phyloP scores from a whole-genome alignment of 2,888 invertebrate species.

The Synergus umbraculus region DNA sequence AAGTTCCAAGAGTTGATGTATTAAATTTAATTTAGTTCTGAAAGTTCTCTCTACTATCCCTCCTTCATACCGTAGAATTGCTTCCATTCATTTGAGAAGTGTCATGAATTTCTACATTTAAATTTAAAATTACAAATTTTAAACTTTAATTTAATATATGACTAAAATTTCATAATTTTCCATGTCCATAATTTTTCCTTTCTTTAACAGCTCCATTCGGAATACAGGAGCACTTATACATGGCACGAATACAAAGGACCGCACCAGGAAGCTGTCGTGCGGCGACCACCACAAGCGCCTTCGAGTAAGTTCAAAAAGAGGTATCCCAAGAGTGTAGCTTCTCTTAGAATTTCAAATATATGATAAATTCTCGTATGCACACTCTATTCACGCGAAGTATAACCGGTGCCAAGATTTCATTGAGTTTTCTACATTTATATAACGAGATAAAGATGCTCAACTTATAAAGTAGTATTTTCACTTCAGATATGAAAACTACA shows the following conservation, averaged over 20 bases:
- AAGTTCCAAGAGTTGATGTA: background rate
- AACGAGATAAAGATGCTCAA: background rate
- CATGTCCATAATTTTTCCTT: slow-evolving; percentile 42
- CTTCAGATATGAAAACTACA: background rate
- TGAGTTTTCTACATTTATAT: background rate
- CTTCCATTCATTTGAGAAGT: too few species aligned
- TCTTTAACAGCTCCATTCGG: slow-evolving; percentile 90
- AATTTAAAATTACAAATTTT: too few species aligned
- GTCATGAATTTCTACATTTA: too few species aligned
- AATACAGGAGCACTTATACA: slow-evolving; percentile 96
- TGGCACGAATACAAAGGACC: slow-evolving; percentile 94
- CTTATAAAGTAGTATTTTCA: background rate
- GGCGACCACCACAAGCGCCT: slow-evolving; percentile 82
- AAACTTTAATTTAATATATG: too few species aligned
- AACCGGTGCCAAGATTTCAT: background rate
- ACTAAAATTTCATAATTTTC: too few species aligned
- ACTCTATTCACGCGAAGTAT: slow-evolving; percentile 10
- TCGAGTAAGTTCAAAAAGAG: slow-evolving; percentile 71
- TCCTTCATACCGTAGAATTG: background rate
- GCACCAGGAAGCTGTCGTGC: slow-evolving; percentile 82
- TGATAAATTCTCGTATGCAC: slow-evolving; percentile 29
- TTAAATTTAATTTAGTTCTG: background rate
- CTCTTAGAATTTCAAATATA: slow-evolving; percentile 32
- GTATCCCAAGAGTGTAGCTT: slow-evolving; percentile 47
- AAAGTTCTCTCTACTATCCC: background rate